phyloP scores from a whole-genome alignment of 2,113 vertebrate genomes.

The Hepsetus odoe region DNA sequence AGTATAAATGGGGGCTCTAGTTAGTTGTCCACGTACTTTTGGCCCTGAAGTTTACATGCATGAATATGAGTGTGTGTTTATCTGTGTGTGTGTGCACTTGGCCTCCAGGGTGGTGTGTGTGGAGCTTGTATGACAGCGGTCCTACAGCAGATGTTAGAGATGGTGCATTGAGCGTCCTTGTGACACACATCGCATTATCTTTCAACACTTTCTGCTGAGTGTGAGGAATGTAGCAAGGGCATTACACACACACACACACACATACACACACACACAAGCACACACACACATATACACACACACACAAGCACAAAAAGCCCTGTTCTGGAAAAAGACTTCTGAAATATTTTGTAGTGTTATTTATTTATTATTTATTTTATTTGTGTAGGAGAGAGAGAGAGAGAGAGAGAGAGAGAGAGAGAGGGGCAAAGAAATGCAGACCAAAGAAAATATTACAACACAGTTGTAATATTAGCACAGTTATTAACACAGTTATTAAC shows the following conservation, averaged over 20 bases:
- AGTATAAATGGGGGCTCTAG: too few species aligned
- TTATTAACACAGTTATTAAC: too few species aligned
- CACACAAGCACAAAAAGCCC: neutral
- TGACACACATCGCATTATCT: slow-evolving; percentile 46
- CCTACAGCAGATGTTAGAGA: slow-evolving; percentile 43
- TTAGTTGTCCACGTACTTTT: too few species aligned
- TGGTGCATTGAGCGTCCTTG: slow-evolving; percentile 32
- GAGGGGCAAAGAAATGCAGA: neutral
- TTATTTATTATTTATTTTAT: too few species aligned
- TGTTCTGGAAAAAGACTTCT: neutral
- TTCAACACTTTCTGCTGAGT: slow-evolving; percentile 43
- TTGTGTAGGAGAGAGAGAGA: neutral
- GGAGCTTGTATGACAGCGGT: slow-evolving; percentile 45
- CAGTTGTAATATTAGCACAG: too few species aligned
- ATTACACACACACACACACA: neutral
- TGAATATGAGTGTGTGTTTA: neutral
- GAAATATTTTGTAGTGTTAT: neutral
- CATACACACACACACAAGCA: slow-evolving; percentile 11
- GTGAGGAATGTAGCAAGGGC: slow-evolving; percentile 37
- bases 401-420: neutral
- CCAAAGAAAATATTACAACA: too few species aligned
- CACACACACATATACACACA: neutral
- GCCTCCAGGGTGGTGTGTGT: slow-evolving; percentile 31
- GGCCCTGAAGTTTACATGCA: neutral
- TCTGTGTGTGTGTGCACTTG: neutral